Evolutionary conservation across 2,888 invertebrate genomes (phyloP).

Genomic region (Trichopria drosophilae): DNA sequence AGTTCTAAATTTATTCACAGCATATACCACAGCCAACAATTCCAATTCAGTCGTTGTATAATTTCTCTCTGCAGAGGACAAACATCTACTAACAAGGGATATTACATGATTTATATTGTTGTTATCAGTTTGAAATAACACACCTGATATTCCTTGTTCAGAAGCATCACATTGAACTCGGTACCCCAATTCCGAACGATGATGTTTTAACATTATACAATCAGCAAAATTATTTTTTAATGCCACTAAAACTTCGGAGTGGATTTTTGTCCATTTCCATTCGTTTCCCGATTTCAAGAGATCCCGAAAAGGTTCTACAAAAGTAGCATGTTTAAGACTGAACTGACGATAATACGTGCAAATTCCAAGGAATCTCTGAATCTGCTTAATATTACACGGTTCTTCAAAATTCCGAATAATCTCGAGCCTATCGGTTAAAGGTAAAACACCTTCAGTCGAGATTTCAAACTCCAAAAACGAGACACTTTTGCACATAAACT

Average conservation of each 20-base stretch:
- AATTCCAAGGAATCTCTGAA: constrained; percentile 27
- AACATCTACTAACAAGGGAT: neutral
- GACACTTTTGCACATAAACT: constrained; percentile 21
- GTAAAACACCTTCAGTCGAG: constrained; percentile 7
- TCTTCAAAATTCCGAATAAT: constrained; percentile 34
- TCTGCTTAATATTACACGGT: constrained; percentile 36
- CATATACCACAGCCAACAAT: neutral
- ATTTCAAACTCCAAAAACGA: constrained; percentile 7
- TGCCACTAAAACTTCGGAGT: constrained; percentile 11
- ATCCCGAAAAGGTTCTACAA: constrained; percentile 7
- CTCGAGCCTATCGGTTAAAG: constrained; percentile 22
- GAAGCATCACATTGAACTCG: constrained; percentile 26
- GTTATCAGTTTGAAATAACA: constrained; percentile 30
- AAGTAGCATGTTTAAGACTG: neutral
- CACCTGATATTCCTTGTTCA: constrained; percentile 26
- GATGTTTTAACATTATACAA: no score
- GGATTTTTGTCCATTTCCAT: constrained; percentile 14
- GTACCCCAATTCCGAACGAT: constrained; percentile 2
- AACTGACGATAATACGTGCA: constrained; percentile 10
- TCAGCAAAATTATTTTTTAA: no score
- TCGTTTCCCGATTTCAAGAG: constrained; percentile 5
- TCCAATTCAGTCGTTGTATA: neutral
- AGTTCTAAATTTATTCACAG: neutral
- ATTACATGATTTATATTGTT: constrained; percentile 1
- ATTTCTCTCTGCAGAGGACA: neutral